Evolutionary conservation across 2,888 invertebrate species (phyloP).

Genomic region (Torymus tubicola): DNA sequence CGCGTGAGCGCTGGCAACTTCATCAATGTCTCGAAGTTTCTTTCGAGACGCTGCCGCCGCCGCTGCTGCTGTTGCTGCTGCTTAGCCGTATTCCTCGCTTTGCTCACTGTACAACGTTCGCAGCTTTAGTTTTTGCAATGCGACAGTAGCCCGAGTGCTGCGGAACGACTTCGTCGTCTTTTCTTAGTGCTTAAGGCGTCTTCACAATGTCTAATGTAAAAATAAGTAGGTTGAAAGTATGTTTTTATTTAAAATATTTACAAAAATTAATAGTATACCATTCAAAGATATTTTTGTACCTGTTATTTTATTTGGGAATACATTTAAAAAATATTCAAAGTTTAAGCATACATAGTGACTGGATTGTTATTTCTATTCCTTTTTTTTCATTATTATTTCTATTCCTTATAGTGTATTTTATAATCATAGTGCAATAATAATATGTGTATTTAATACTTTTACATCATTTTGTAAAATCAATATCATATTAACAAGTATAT

Average conservation of each 20-base stretch:
- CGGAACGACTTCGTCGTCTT: constrained; percentile 12
- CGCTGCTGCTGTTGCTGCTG: constrained; percentile 49
- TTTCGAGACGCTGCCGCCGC: constrained; percentile 62
- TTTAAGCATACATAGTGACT: too few relatives aligned
- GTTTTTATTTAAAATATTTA: too few relatives aligned
- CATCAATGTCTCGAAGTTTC: constrained; percentile 73
- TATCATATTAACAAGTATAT: too few relatives aligned
- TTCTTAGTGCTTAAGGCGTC: background rate
- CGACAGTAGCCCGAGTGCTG: constrained; percentile 28
- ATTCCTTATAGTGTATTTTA: too few relatives aligned
- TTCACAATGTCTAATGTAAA: background rate
- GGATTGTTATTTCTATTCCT: too few relatives aligned
- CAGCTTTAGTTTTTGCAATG: constrained; percentile 64
- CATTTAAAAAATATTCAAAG: too few relatives aligned
- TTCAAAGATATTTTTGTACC: background rate
- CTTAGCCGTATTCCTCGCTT: constrained; percentile 61
- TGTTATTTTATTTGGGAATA: background rate
- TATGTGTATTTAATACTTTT: too few relatives aligned
- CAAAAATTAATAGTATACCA: background rate
- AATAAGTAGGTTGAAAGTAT: too few relatives aligned
- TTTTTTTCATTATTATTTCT: too few relatives aligned
- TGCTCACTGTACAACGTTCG: too few relatives aligned
- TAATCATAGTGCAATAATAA: too few relatives aligned
- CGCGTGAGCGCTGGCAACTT: constrained; percentile 65
- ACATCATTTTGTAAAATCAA: too few relatives aligned